Evolutionary conservation across 2,888 invertebrate genomes (phyloP), one percentile per base, ranked within the genome.

Genomic region (Mystacides longicornis): DNA sequence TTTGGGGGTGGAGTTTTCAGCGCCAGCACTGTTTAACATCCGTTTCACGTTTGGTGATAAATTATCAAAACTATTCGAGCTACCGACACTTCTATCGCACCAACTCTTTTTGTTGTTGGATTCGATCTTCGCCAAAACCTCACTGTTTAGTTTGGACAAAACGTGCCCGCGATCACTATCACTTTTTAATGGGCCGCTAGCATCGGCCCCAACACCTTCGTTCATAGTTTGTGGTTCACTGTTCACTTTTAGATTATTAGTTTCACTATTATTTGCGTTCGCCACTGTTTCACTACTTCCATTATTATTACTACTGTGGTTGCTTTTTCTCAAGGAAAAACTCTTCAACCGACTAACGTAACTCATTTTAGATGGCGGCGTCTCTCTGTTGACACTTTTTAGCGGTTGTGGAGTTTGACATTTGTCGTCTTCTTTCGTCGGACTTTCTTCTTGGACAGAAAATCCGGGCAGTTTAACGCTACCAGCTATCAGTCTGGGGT

Each of bases 41-140:
- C 82, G 72, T 66, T 81, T 81, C 3, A 82, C 82, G 64, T 80
- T 80, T 3, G 81, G 80, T 18, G 82, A 82, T 14, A 82, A 70
- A 64, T 78, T 77, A 54, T 77, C 77, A 65, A 82, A 80, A 47
- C 69, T 69, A 58, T 74, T 67, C 66, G 64, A 63, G 37, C 67
- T 66, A 60, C 65, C 68, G 2, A 68, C 66, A 3, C 65, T 63
- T 42, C 54, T 62, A 23, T 60, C 57, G 42, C 52, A 22, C 58
- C 55, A 61, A 51, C 60, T 55, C 60, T 60, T 63, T 58, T 62
- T 59, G n/a, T n/a, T n/a, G 55, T 45, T 58, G 47, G 53, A 52
- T 57, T 59, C 58, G 45, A 57, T 60, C 62, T 62, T 61, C 21
- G 62, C 55, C 22, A 56, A 57, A 48, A 57, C 52, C 64, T 61